Percentiles rank a stretch among this genome's conserved stretches.
These are phyloP conservation scores for Nebria brevicollis DNA, from an alignment of 2,888 invertebrate genomes.

Conservation along the genomic window DNA sequence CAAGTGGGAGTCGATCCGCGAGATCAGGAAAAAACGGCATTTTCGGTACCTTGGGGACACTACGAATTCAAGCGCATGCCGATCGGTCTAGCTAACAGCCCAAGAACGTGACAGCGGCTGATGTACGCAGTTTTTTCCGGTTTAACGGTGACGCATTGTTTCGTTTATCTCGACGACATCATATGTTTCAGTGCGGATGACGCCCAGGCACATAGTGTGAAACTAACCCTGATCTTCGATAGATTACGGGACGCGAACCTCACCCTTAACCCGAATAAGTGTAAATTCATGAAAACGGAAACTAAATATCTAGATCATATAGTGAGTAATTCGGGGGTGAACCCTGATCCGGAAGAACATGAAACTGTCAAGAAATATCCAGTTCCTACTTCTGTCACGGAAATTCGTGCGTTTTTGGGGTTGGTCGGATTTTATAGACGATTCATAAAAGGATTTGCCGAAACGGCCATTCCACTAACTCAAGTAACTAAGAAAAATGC, in stretches of 20 bases:
- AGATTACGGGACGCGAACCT: too few relatives aligned
- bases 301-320: too few relatives aligned
- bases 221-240: too few relatives aligned
- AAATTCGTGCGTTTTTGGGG: too few relatives aligned
- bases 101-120: constrained; percentile 55
- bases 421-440: too few relatives aligned
- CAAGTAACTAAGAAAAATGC: constrained; percentile 41
- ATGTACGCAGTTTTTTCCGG: constrained; percentile 52
- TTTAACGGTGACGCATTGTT: constrained; percentile 48
- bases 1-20: constrained; percentile 41
- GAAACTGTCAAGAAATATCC: constrained; percentile 44
- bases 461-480: constrained; percentile 38
- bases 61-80: constrained; percentile 53
- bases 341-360: too few relatives aligned
- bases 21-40: constrained; percentile 49
- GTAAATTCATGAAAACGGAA: too few relatives aligned
- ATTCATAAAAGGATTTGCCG: constrained; percentile 39
- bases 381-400: constrained; percentile 40
- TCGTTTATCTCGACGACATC: constrained; percentile 51
- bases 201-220: constrained; percentile 43
- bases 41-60: constrained; percentile 51
- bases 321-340: too few relatives aligned
- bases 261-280: too few relatives aligned
- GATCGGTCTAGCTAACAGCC: constrained; percentile 54
- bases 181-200: constrained; percentile 44